Evolutionary conservation across 1,140 invertebrate species (phyloP).

Genomic region (Chrysomallon squamiferum): DNA sequence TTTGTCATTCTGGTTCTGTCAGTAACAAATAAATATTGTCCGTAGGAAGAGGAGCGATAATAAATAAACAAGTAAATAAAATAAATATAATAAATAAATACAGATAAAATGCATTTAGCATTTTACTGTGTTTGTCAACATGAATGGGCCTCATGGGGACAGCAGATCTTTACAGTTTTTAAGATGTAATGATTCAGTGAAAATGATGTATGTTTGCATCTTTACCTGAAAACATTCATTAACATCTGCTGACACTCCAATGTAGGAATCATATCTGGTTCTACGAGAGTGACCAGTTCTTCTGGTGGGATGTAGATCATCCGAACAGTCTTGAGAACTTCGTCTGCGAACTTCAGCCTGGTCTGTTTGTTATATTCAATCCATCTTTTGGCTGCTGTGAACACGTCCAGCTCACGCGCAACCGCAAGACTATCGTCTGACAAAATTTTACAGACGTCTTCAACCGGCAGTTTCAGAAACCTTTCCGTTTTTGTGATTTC

Average conservation of each 20-base stretch:
- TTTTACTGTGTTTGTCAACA: too few species aligned
- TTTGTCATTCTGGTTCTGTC: too few species aligned
- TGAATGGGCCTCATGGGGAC: too few species aligned
- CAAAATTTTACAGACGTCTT: conserved; percentile 17
- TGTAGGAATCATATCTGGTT: conserved; percentile 19
- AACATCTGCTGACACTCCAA: conserved; percentile 25
- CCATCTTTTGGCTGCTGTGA: conserved; percentile 25
- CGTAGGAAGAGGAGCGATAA: too few species aligned
- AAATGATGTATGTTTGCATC: too few species aligned
- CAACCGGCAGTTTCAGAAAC: conserved; percentile 13
- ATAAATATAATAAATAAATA: too few species aligned
- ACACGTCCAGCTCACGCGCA: conserved; percentile 28
- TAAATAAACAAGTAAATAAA: too few species aligned
- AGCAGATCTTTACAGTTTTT: too few species aligned
- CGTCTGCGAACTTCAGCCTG: conserved; percentile 14
- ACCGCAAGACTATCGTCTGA: conserved; percentile 23
- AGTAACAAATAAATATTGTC: too few species aligned
- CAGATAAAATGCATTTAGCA: too few species aligned
- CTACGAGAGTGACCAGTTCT: conserved; percentile 28
- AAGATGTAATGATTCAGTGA: too few species aligned
- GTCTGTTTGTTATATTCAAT: conserved; percentile 29
- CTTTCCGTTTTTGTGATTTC: conserved; percentile 13
- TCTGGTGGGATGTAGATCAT: conserved; percentile 27
- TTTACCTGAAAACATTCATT: conserved; percentile 30
- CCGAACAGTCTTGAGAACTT: conserved; percentile 21